A percentile compares a stretch with the other conserved stretches of the same genome.
These are phyloP conservation scores for Orthosia incerta DNA, from an alignment of 2,888 invertebrate species.

Conservation along the genomic window DNA sequence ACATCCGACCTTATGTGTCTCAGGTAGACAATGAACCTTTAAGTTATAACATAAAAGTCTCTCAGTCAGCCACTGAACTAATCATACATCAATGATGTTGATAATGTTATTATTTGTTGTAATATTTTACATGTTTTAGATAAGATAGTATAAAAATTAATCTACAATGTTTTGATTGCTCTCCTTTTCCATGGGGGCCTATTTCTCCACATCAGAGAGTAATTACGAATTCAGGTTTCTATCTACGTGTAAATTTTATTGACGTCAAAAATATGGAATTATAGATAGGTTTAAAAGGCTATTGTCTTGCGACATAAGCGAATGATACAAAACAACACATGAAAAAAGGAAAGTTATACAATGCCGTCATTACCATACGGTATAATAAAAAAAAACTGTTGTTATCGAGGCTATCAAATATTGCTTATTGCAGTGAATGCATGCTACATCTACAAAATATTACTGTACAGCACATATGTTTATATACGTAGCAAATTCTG, in stretches of 20 bases:
- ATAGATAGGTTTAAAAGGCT: background rate
- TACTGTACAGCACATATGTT: constrained; percentile 54
- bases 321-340: background rate
- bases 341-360: constrained; percentile 22
- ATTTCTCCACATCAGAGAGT: constrained; percentile 7
- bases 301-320: background rate
- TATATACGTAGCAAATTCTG: constrained; percentile 58
- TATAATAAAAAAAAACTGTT: constrained; percentile 32
- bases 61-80: background rate
- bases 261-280: background rate
- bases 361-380: background rate
- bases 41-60: background rate
- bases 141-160: constrained; percentile 1
- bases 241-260: background rate
- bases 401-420: constrained; percentile 36
- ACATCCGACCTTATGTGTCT: too few relatives aligned
- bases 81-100: constrained; percentile 8
- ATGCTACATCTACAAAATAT: constrained; percentile 24
- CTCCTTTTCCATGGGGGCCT: background rate
- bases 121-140: background rate
- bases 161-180: background rate
- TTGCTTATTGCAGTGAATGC: constrained; percentile 12
- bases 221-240: background rate
- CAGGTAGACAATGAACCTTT: too few relatives aligned
- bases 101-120: constrained; percentile 4